These are phyloP conservation scores for Telmatochromis brichardi DNA, from an alignment of 2,113 vertebrate species.

Conservation along the genomic window DNA sequence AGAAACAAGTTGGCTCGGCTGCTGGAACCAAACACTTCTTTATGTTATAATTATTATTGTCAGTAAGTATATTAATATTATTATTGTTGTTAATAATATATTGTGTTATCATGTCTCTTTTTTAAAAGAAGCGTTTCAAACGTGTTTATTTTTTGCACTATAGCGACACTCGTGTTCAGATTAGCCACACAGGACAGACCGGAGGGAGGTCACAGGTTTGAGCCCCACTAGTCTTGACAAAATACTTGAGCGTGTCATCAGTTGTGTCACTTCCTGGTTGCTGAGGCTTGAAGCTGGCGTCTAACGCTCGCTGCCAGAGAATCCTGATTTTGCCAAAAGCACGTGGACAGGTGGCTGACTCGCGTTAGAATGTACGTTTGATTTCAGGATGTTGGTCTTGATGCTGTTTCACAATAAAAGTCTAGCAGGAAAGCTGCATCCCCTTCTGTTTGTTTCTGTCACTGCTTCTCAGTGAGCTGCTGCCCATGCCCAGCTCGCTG, in stretches of 20 bases:
- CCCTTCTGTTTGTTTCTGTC: not conserved
- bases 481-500: not conserved
- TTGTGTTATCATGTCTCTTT: slow-evolving; percentile 28
- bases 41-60: slow-evolving; percentile 57
- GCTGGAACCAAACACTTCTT: slow-evolving; percentile 98
- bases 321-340: not conserved
- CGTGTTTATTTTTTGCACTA: slow-evolving; percentile 97
- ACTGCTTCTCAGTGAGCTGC: not conserved
- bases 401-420: not conserved
- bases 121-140: slow-evolving; percentile 64
- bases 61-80: slow-evolving; percentile 52
- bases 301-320: not conserved
- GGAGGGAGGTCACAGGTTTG: not conserved
- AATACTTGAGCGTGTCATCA: not conserved
- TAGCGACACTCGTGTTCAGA: slow-evolving; percentile 83
- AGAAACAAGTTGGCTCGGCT: slow-evolving; percentile 94
- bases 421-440: not conserved
- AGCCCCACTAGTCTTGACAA: not conserved
- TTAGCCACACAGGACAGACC: slow-evolving; percentile 51
- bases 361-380: not conserved
- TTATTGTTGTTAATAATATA: slow-evolving; percentile 37
- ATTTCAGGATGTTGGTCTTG: not conserved
- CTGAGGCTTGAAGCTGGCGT: not conserved
- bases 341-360: not conserved
- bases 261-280: not conserved